Evolutionary conservation across 1,140 invertebrate species (phyloP).

Genomic region (Centruroides vittatus): DNA sequence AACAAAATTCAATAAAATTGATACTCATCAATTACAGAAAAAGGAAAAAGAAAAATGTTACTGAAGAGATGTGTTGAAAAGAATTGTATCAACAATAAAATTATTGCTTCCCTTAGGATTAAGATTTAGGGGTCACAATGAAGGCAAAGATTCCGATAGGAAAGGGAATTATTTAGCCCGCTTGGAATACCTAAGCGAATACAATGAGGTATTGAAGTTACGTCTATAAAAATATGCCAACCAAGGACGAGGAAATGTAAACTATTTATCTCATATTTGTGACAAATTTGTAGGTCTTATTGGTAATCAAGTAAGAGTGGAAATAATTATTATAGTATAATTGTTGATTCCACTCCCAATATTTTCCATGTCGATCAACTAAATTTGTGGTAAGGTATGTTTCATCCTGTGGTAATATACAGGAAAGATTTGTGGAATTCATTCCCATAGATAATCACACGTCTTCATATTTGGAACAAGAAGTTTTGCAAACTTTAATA

Average conservation of each 20-base stretch:
- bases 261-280: conserved; percentile 3
- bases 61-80: background rate
- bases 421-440: conserved; percentile 3
- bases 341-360: conserved; percentile 29
- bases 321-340: conserved; percentile 25
- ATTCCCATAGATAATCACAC: no score
- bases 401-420: conserved; percentile 1
- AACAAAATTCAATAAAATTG: background rate
- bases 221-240: conserved; percentile 1
- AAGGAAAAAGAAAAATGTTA: background rate
- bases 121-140: conserved; percentile 1
- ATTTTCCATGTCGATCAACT: conserved; percentile 28
- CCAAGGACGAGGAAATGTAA: background rate
- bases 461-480: no score
- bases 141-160: conserved; percentile 2
- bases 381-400: conserved; percentile 21
- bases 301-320: background rate
- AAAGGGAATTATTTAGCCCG: conserved; percentile 5
- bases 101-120: conserved; percentile 2
- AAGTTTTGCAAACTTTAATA: background rate
- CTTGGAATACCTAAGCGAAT: conserved; percentile 3
- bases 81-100: conserved; percentile 2
- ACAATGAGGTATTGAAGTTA: conserved; percentile 1
- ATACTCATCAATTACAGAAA: background rate
- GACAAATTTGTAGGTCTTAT: background rate